Base-by-base conservation (phyloP, 2,888 invertebrate genomes). In the Miltochrista miniata region DNA sequence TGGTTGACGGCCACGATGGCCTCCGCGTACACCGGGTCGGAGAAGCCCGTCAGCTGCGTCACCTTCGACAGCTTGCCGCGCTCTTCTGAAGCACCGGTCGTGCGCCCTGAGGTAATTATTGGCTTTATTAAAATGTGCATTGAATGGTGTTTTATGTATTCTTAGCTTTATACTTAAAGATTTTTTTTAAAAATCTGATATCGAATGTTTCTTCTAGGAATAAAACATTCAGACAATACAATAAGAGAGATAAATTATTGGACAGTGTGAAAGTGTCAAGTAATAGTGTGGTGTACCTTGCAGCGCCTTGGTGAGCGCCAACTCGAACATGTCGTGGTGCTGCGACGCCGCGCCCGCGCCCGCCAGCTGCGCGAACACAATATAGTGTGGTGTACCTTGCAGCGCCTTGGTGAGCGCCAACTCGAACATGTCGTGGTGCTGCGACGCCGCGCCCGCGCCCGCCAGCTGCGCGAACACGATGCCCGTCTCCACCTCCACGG, bases 1-100 rank as follows among this genome's bases (percentile, higher is more conserved):
- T 98, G 98, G 88, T 98, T 98, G 66, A 99, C 99, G 84, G 99
- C 96, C 1, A 99, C 99, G 78, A 99, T 98, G n/a, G 99, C 99
- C 92, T 99, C 99, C 0, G 99, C 98, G 86, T 99, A 99, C 55
- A 99, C 99, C 0, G 99, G 99, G 93, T 99, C 99, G 0, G 98
- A 98, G 92, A 99, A 99, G 11, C 99, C 99, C 3, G 99, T 99
- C 74, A 99, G 93, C 85, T 99, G 99, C 34, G 98, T 98, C 59
- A 98, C 98, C 86, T 96, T 96, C 57, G 83, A 85, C 68, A 87
- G 73, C 70, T 74, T 74, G 68, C 85, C 82, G 63, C 83, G 78
- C 54, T 80, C 83, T 14, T 70, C 79, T 0, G 70, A 54, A 15
- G 48, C 63, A 34, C 67, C 55, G 0, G 69, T 54, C 38, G 65